These are phyloP conservation scores for Discoglossus pictus DNA, from an alignment of 2,797 vertebrate genomes.

Conservation along the genomic window DNA sequence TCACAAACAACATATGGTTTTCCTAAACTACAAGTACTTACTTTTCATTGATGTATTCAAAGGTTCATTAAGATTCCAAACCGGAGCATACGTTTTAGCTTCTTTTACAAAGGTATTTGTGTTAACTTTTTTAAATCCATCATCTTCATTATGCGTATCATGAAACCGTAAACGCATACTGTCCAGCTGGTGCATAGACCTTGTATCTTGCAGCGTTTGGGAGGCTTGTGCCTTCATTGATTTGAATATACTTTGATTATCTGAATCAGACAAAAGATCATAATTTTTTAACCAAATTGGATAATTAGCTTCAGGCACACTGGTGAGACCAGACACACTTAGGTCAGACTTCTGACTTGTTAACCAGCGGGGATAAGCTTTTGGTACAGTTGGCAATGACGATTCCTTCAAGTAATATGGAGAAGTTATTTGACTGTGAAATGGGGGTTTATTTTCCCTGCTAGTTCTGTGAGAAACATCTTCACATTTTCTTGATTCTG, in stretches of 20 bases:
- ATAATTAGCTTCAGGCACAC: slow-evolving; percentile 70
- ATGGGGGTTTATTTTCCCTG: slow-evolving; percentile 30
- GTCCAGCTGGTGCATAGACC: slow-evolving; percentile 29
- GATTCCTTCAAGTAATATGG: slow-evolving; percentile 32
- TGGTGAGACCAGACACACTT: slow-evolving; percentile 71
- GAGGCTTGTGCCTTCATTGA: slow-evolving; percentile 13
- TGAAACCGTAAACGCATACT: slow-evolving; percentile 5
- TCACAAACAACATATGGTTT: too few relatives aligned
- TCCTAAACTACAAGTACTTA: too few relatives aligned
- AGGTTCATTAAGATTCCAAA: slow-evolving; percentile 20
- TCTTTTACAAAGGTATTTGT: background rate
- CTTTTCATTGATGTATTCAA: background rate
- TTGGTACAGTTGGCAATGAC: slow-evolving; percentile 44
- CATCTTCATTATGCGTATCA: background rate
- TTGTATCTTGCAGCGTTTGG: slow-evolving; percentile 35
- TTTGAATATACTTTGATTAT: slow-evolving; percentile 4
- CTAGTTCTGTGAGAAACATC: background rate
- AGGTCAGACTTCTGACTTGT: slow-evolving; percentile 75
- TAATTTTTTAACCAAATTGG: slow-evolving; percentile 70
- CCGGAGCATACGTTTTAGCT: background rate
- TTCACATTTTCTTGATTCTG: slow-evolving; percentile 35
- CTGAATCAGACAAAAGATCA: slow-evolving; percentile 54
- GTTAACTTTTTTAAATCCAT: background rate
- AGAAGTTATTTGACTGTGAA: slow-evolving; percentile 12
- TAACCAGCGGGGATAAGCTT: slow-evolving; percentile 75